Evolutionary conservation across 2,113 vertebrate species (phyloP), one percentile per base, ranked within the genome.

Genomic region (Climacteris rufus): DNA sequence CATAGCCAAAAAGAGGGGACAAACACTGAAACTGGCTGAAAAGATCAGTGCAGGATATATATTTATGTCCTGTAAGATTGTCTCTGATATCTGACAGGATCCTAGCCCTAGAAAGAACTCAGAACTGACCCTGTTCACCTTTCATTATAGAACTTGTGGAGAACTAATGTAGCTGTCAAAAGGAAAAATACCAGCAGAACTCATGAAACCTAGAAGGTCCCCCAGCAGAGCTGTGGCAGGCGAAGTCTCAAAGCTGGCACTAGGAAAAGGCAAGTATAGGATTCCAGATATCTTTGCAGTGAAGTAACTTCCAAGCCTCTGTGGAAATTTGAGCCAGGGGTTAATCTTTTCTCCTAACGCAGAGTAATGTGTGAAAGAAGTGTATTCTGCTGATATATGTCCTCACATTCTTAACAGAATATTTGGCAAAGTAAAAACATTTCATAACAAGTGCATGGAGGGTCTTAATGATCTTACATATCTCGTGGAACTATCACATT

Each of bases 101-200:
- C 16, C 52, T 56, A 87, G 56, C 39, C 56, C 39, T 52, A 59
- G 39, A 75, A 84, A 92, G 47, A 94, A 16, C 50, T 84, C 30
- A 11, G 39, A 78, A 68, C 1, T 82, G 60, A 87, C 56, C 61
- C 76, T 82, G 16, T 49, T 94, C 84, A 91, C 77, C 75, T 82
- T 93, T 89, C 74, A 60, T 87, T 95, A 87, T n/a, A 85, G 87
- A 68, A 89, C 40, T 44, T 78, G 44, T 44, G 27, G 27, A 91
- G 56, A 94, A 40, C 40, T 84, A 89, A 85, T 40, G 22, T 78
- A 94, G 44, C 72, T 91, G 44, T 84, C 74, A 94, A 71, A 52
- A 71, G 71, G 61, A 90, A 87, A 92, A 96, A 68, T 54, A 70
- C 16, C 72, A 78, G 35, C 42, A 93, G 65, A 75, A 30, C 35